phyloP scores from a whole-genome alignment of 2,888 invertebrate species.

The Drosophila multiciliata region DNA sequence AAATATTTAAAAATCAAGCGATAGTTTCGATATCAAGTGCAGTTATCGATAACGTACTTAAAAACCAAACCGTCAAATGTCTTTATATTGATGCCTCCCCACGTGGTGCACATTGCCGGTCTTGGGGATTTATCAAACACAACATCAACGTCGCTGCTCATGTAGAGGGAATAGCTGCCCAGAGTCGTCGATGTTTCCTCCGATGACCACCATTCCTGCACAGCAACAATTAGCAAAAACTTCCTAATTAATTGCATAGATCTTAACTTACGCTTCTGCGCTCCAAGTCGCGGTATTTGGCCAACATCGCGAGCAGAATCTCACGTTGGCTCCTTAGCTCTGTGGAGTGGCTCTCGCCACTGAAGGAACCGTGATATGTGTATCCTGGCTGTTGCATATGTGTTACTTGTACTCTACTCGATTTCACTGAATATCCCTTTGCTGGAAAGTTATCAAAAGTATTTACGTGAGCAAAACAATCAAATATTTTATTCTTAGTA shows the following conservation, averaged over 20 bases:
- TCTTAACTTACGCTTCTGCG: conserved; percentile 65
- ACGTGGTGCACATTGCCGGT: conserved; percentile 90
- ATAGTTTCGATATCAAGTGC: neutral
- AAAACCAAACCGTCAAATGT: conserved; percentile 93
- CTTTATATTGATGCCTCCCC: conserved; percentile 93
- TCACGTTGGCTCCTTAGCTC: conserved; percentile 71
- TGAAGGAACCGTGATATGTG: conserved; percentile 46
- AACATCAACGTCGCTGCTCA: conserved; percentile 74
- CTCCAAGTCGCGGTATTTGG: conserved; percentile 73
- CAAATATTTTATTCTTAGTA: neutral
- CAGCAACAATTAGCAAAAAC: neutral
- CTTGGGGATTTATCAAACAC: conserved; percentile 85
- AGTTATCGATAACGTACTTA: conserved; percentile 85
- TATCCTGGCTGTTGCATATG: conserved; percentile 41
- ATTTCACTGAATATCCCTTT: conserved; percentile 63
- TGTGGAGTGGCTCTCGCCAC: conserved; percentile 48
- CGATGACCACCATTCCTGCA: conserved; percentile 83
- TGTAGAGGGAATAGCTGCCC: conserved; percentile 80
- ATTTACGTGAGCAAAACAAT: neutral
- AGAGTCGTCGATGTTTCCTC: conserved; percentile 75
- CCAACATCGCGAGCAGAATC: conserved; percentile 68
- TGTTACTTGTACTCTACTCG: conserved; percentile 29
- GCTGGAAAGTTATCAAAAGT: conserved; percentile 36
- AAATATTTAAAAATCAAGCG: neutral
- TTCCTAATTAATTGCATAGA: neutral